phyloP scores from a whole-genome alignment of 2,113 vertebrate species.

The Bungarus multicinctus region DNA sequence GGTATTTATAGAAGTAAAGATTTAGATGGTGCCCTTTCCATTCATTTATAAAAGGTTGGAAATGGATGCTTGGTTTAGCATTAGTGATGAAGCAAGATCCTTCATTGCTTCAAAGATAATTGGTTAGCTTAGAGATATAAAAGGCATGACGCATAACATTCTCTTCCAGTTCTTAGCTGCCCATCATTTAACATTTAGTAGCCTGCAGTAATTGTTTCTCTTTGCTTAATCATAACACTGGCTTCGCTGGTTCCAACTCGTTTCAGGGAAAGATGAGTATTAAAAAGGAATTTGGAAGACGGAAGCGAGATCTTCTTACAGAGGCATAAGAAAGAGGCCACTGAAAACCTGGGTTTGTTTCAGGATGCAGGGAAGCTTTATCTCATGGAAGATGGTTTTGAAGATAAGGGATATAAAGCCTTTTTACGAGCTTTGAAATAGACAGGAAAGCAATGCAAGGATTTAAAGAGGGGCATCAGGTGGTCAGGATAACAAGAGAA shows the following conservation, averaged over 20 bases:
- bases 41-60: neutral
- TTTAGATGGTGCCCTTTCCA: neutral
- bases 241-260: neutral
- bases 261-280: neutral
- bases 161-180: neutral
- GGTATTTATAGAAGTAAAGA: neutral
- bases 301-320: neutral
- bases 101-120: neutral
- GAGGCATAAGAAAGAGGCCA: neutral
- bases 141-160: neutral
- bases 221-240: neutral
- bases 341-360: neutral
- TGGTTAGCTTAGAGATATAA: neutral
- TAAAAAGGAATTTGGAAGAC: neutral
- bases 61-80: neutral
- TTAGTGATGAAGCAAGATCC: neutral
- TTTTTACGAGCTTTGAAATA: neutral
- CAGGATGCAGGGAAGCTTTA: neutral
- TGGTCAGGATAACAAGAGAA: neutral
- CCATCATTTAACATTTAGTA: neutral
- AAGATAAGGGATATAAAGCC: neutral
- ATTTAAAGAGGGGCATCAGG: neutral
- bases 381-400: neutral
- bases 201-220: neutral
- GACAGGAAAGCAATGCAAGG: neutral